Evolutionary conservation across 1,140 invertebrate genomes (phyloP).

Genomic region (Halyomorpha halys): DNA sequence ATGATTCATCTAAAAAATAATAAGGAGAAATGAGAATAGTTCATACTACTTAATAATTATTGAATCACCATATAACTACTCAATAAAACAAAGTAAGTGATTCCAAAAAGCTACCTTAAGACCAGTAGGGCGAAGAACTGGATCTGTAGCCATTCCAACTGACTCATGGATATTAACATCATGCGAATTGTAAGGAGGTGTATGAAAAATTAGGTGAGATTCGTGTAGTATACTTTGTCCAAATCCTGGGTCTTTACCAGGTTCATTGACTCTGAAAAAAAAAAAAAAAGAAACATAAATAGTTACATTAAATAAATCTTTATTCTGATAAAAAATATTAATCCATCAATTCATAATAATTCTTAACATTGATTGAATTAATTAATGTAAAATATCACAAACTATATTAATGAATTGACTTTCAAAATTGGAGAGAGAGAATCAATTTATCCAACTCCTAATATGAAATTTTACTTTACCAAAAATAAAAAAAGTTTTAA

Average conservation of each 20-base stretch:
- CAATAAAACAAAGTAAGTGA: too few relatives aligned
- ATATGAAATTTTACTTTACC: too few relatives aligned
- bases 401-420: too few relatives aligned
- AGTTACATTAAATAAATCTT: not conserved
- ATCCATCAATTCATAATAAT: too few relatives aligned
- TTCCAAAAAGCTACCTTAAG: not conserved
- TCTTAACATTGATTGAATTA: too few relatives aligned
- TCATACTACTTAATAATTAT: not conserved
- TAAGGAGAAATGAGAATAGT: not conserved
- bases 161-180: slow-evolving; percentile 64
- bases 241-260: slow-evolving; percentile 65
- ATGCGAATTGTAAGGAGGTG: slow-evolving; percentile 69
- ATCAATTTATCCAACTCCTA: too few relatives aligned
- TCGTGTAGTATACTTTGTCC: slow-evolving; percentile 87
- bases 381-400: too few relatives aligned
- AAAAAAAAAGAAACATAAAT: not conserved
- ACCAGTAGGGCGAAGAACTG: not conserved
- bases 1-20: slow-evolving; percentile 13
- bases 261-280: slow-evolving; percentile 45
- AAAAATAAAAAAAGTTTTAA: too few relatives aligned
- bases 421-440: too few relatives aligned
- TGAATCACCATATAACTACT: too few relatives aligned
- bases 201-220: slow-evolving; percentile 80
- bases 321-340: not conserved
- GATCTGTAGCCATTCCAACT: not conserved